phyloP scores from a whole-genome alignment of 2,888 invertebrate genomes.

The Callinectes sapidus region DNA sequence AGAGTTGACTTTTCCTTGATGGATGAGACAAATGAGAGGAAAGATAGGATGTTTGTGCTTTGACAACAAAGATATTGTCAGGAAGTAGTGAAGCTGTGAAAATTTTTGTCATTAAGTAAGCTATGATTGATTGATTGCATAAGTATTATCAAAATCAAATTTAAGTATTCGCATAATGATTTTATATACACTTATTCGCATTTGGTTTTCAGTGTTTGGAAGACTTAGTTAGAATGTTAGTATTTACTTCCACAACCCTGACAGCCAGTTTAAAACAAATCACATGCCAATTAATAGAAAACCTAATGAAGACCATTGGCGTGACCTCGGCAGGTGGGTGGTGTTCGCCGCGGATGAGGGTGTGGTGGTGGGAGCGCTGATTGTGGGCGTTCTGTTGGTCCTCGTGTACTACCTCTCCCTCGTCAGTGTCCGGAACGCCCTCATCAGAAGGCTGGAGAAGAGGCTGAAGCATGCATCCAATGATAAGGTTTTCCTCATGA shows the following conservation, averaged over 20 bases:
- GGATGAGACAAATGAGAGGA: background rate
- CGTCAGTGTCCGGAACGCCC: conserved; percentile 29
- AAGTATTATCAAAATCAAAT: background rate
- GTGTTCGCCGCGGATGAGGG: conserved; percentile 51
- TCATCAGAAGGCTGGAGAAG: conserved; percentile 50
- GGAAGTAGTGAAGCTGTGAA: background rate
- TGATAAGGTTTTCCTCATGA: conserved; percentile 47
- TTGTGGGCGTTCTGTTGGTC: conserved; percentile 1
- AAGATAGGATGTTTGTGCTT: background rate
- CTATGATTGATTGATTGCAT: background rate
- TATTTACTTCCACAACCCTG: no score
- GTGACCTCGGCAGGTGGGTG: conserved; percentile 31
- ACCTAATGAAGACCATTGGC: background rate
- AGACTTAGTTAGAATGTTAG: no score
- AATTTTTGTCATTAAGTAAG: background rate
- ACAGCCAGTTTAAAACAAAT: background rate
- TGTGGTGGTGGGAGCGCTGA: background rate
- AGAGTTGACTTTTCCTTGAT: background rate
- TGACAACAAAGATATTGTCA: background rate
- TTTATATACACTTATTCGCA: background rate
- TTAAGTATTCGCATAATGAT: background rate
- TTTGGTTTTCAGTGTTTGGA: background rate
- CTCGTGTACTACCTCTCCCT: conserved; percentile 46
- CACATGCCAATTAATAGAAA: background rate
- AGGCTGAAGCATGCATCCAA: conserved; percentile 52